Conservation (phyloP, 2,113 vertebrate species). For the Heptranchias perlo region DNA sequence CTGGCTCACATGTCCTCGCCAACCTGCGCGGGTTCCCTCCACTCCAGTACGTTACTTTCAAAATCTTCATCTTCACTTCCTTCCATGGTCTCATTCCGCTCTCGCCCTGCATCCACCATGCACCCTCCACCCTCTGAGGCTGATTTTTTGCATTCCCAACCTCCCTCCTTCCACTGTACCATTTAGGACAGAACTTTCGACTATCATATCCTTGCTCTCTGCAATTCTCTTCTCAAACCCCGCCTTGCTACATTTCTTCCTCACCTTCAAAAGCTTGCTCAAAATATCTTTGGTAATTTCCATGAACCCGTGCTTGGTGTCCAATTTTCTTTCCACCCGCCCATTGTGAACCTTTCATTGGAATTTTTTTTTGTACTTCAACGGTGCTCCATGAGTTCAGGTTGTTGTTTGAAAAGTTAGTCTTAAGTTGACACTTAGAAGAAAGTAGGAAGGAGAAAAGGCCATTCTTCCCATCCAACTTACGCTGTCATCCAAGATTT, state of each 20-base stretch:
- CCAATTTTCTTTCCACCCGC: too few relatives aligned
- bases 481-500: background rate
- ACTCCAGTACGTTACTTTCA: background rate
- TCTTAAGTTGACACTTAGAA: background rate
- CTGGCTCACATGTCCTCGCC: background rate
- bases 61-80: background rate
- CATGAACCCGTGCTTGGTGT: too few relatives aligned
- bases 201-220: background rate
- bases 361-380: too few relatives aligned
- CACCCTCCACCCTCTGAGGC: background rate
- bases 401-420: background rate
- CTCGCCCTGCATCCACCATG: background rate
- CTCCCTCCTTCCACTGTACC: background rate
- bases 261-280: too few relatives aligned
- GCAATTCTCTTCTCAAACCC: too few relatives aligned
- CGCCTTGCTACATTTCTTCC: too few relatives aligned
- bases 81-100: background rate
- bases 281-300: too few relatives aligned
- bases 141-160: too few relatives aligned
- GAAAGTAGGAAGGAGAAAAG: background rate
- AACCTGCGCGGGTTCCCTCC: background rate
- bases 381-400: background rate
- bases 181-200: background rate
- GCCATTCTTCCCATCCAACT: background rate
- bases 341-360: too few relatives aligned